phyloP scores from a whole-genome alignment of 1,140 invertebrate genomes.

The Ruditapes philippinarum region DNA sequence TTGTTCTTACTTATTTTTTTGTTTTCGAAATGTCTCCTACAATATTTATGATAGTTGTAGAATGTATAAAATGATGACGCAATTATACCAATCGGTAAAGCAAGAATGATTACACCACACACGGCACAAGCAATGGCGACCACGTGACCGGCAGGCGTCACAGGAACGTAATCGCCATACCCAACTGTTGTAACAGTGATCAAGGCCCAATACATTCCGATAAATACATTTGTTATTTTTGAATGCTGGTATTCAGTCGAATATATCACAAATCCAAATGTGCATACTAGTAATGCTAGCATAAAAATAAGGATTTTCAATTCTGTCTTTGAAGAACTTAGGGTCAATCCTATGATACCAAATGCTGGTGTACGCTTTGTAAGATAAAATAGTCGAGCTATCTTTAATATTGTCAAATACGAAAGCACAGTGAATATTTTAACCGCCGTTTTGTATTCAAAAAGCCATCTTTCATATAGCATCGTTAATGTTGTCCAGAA shows the following conservation, averaged over 20 bases:
- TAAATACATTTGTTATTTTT: slow-evolving; percentile 6
- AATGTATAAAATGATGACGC: slow-evolving; percentile 85
- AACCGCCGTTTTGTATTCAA: not conserved
- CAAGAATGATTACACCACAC: slow-evolving; percentile 99
- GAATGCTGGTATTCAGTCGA: not conserved
- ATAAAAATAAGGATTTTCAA: slow-evolving; percentile 34
- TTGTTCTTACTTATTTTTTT: too few relatives aligned
- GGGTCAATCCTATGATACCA: not conserved
- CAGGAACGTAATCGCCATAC: slow-evolving; percentile 85
- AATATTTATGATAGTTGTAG: slow-evolving; percentile 59
- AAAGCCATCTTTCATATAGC: not conserved
- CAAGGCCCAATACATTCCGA: slow-evolving; percentile 86
- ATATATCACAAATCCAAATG: slow-evolving; percentile 23
- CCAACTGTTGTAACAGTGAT: slow-evolving; percentile 88
- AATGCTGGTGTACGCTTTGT: not conserved
- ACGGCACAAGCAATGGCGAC: slow-evolving; percentile 91
- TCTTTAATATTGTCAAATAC: not conserved
- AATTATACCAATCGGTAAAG: slow-evolving; percentile 94
- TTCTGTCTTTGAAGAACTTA: not conserved
- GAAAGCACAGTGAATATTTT: not conserved
- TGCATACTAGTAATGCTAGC: not conserved
- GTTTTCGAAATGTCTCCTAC: not conserved
- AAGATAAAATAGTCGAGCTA: slow-evolving; percentile 3
- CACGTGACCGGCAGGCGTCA: slow-evolving; percentile 73
- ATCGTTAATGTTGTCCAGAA: slow-evolving; percentile 5